Base-by-base conservation (phyloP, 64 coral and sea anemone genomes). In the Hydrozoanthus tunicans region DNA sequence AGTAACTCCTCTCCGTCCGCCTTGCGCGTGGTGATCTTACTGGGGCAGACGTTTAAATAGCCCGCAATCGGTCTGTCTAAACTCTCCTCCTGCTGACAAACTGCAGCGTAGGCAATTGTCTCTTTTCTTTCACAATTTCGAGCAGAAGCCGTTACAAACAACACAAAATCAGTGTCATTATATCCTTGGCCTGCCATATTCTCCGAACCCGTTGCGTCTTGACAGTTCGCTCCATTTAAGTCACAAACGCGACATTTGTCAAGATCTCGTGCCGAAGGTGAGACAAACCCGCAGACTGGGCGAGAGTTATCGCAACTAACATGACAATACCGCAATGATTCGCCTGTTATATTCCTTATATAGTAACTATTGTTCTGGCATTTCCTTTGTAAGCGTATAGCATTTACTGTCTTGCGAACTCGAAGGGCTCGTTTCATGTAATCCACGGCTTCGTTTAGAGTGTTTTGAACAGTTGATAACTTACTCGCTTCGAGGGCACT, bases 21-120 rank as follows among this genome's bases (percentile, higher is more conserved):
- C 92, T 51, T 70, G 4, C 81, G 89, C 26, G 68, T 89, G 17
- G 78, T 76, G 5, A 99, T 81, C 54, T 90, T 95, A 17, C 64
- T 59, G 0, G 94, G 94, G 12, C 97, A 99, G n/a, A 99, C 89
- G 59, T 99, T 99, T 13, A 99, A 63, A 85, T 96, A 96, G 13
- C 97, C 97, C 5, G 92, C 97, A 62, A 99, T 66, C 3, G 97
- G 97, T 6, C 97, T 79, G 60, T 99, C 97, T 7, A 96, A 32
- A 14, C n/a, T 75, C 3, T 77, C 79, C 7, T 99, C 97, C 79
- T 95, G 97, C 77, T 99, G 97, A 26, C 97, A 99, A 11, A 86
- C 84, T 6, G 97, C 89, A 13, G 94, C 97, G 75, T 99, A 99
- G 3, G 97, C 97, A 9, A 99, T 51, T 0, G 94, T 93, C 12